Evolutionary conservation across 1,140 invertebrate genomes (phyloP), one percentile per base, ranked within the genome.

Genomic region (Idris sp.): DNA sequence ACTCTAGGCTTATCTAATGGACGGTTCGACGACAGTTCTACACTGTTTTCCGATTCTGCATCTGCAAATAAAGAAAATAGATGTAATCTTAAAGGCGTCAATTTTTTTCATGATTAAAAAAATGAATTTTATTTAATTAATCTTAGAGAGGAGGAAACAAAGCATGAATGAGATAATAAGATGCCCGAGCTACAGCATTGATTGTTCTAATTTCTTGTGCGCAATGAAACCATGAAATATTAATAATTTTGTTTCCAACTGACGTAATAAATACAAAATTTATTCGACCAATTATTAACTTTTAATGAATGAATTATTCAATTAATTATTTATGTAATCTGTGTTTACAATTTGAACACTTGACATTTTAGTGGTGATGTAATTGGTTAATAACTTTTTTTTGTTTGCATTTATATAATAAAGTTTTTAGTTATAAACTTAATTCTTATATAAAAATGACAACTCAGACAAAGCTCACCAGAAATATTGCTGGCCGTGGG

Each of bases 1-100:
- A 83, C 40, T 51, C 79, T 83, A 4, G 81, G 80, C 85, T 83
- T 88, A 74, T 74, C 89, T 79, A 82, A 87, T 83, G 67, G 87
- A 83, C 78, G 88, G 86, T 68, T 83, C 4, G 78, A 79, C 0
- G 80, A 79, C 1, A 84, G 46, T 54, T 87, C 85, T 8, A 85
- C 68, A 51, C 86, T 86, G 58, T 83, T 84, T 53, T 87, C 85
- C 1, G 86, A 87, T 75, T 87, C 86, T 54, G 81, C 80, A 67
- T 88, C 86, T 88, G 41, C 56, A 71, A 81, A 44, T 4, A 33
- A 4, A 41, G 9, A 56, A 30, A 49, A 64, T 72, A 64, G 56
- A 48, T 28, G 36, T 44, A 73, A 58, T 58, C 36, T 51, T 51
- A 25, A 43, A 62, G 16, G 13, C 14, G 11, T 7, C 3, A 40